Percentiles rank a stretch among this genome's conserved stretches.
Conservation (phyloP, 2,888 invertebrate species). For the Brachyptera putata region DNA sequence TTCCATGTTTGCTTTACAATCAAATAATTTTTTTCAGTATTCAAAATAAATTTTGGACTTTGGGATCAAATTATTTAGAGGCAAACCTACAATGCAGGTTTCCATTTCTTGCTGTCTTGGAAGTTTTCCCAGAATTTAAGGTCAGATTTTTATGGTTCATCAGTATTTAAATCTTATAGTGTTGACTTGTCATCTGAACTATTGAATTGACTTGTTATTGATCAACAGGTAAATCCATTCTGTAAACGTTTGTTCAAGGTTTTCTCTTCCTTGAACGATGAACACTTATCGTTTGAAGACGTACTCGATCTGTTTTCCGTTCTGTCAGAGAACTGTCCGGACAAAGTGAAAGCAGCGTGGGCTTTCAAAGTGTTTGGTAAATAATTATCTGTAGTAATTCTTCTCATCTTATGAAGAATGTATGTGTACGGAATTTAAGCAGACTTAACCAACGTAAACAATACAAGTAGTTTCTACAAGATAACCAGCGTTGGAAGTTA, state of each 20-base stretch:
- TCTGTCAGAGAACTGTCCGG: slow-evolving; percentile 67
- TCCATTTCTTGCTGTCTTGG: slow-evolving; percentile 47
- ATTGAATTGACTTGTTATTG: slow-evolving; percentile 21
- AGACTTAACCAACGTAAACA: no score
- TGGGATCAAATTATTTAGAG: slow-evolving; percentile 47
- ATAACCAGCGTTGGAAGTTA: neutral
- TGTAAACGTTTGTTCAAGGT: slow-evolving; percentile 65
- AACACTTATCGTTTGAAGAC: slow-evolving; percentile 71
- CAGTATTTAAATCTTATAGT: neutral
- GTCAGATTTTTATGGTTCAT: slow-evolving; percentile 44
- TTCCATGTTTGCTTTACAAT: neutral
- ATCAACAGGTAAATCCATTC: slow-evolving; percentile 66
- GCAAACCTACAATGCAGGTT: slow-evolving; percentile 51
- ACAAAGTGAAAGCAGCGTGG: slow-evolving; percentile 68
- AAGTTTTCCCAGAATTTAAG: slow-evolving; percentile 58
- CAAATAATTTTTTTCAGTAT: slow-evolving; percentile 46
- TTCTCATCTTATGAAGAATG: no score
- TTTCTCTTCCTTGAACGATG: slow-evolving; percentile 66
- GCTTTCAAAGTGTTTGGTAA: slow-evolving; percentile 73
- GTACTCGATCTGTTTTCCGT: slow-evolving; percentile 72
- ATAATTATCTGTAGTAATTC: slow-evolving; percentile 25
- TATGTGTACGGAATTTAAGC: no score
- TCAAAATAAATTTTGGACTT: slow-evolving; percentile 54
- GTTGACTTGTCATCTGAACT: no score
- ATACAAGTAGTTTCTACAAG: neutral